A percentile compares a stretch with the other conserved stretches of the same genome.
Evolutionary conservation across 2,113 vertebrate genomes (phyloP).

Genomic region (Aplodontia rufa): DNA sequence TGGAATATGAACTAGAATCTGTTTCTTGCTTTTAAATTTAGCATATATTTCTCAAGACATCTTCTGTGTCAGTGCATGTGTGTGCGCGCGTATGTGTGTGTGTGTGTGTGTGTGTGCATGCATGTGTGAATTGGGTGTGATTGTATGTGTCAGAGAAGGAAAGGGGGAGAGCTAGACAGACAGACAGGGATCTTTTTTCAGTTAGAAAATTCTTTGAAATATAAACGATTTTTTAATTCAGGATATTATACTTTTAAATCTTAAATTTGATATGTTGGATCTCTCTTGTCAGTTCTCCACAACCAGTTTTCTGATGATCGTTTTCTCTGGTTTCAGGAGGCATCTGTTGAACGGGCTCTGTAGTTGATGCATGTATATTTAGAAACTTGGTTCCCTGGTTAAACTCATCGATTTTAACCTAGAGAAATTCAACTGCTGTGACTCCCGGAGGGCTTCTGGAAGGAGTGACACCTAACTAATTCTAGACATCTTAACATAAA

Average conservation of each 20-base stretch:
- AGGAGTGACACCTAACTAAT: not conserved
- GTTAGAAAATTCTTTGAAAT: not conserved
- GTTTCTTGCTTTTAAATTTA: not conserved
- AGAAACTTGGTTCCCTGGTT: not conserved
- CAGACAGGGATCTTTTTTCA: not conserved
- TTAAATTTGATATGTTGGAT: not conserved
- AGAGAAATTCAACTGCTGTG: not conserved
- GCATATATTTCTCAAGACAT: not conserved
- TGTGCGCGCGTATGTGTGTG: no score
- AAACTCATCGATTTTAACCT: not conserved
- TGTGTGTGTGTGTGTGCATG: no score
- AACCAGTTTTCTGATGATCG: not conserved
- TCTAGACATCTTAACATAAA: not conserved
- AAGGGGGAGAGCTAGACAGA: no score
- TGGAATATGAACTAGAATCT: not conserved
- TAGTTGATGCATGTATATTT: not conserved
- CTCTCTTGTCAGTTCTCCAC: not conserved
- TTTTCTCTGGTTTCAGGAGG: not conserved
- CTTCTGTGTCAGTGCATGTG: not conserved
- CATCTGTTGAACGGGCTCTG: not conserved
- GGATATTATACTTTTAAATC: not conserved
- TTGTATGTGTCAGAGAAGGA: not conserved
- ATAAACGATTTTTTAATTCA: not conserved
- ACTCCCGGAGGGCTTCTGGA: not conserved
- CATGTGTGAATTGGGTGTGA: not conserved